These are phyloP conservation scores for Aculops lycopersici DNA, from an alignment of 1,140 invertebrate genomes.

Conservation along the genomic window DNA sequence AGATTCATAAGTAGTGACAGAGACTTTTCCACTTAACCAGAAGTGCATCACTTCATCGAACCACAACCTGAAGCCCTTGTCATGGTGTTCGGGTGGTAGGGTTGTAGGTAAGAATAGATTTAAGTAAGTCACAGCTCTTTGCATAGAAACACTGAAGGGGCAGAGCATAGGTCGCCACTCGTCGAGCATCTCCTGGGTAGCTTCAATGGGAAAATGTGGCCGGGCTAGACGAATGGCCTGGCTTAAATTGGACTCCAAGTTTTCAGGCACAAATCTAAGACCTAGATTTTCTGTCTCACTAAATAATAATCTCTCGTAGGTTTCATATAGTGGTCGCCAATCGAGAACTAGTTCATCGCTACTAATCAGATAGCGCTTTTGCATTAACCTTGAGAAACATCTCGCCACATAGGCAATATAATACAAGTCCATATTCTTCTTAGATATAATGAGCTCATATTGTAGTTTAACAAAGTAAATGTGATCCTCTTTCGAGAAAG, in stretches of 20 bases:
- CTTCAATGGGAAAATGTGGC: constrained; percentile 30
- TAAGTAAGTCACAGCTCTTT: constrained; percentile 26
- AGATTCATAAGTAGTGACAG: constrained; percentile 32
- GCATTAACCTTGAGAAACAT: constrained; percentile 16
- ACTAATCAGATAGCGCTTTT: constrained; percentile 37
- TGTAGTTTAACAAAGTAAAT: constrained; percentile 40
- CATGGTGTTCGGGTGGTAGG: constrained; percentile 26
- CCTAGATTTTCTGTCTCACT: constrained; percentile 21
- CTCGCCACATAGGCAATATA: constrained; percentile 4
- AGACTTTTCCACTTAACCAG: constrained; percentile 37
- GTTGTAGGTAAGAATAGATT: constrained; percentile 40
- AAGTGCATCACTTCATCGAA: constrained; percentile 43
- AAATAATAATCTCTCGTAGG: constrained; percentile 20
- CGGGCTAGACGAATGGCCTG: constrained; percentile 14
- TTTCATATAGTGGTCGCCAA: constrained; percentile 53
- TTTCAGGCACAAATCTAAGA: constrained; percentile 21
- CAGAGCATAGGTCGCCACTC: constrained; percentile 40
- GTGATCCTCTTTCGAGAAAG: constrained; percentile 63
- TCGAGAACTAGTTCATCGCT: constrained; percentile 42
- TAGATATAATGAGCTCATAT: constrained; percentile 22
- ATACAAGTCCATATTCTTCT: not conserved
- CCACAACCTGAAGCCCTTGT: constrained; percentile 38
- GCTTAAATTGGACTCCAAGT: constrained; percentile 13
- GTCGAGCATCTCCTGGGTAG: constrained; percentile 58
- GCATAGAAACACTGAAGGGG: constrained; percentile 30